phyloP scores from a whole-genome alignment of 2,797 vertebrate genomes.

The Cirrhinus mrigala region DNA sequence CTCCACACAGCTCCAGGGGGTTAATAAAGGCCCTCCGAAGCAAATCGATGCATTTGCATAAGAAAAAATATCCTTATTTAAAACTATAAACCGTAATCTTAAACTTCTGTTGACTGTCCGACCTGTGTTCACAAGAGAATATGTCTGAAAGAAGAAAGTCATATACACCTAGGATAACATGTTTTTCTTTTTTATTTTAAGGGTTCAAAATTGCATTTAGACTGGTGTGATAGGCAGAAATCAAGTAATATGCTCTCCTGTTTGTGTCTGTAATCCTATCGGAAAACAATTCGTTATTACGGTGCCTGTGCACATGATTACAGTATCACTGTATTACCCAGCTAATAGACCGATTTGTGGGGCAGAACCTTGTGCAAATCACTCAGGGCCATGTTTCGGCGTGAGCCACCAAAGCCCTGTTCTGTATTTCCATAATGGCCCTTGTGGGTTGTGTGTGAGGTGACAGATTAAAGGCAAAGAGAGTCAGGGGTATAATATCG shows the following conservation, averaged over 20 bases:
- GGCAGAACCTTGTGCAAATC: constrained; percentile 40
- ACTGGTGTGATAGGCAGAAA: background rate
- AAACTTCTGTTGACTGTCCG: too few relatives aligned
- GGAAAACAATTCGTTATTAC: constrained; percentile 25
- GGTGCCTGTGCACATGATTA: constrained; percentile 18
- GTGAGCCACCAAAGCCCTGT: constrained; percentile 16
- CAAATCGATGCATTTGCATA: too few relatives aligned
- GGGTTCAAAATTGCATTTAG: background rate
- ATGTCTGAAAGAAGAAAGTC: too few relatives aligned
- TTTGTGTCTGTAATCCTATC: background rate
- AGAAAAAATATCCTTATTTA: too few relatives aligned
- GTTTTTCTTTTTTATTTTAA: background rate
- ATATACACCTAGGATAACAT: background rate
- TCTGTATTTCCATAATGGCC: constrained; percentile 50
- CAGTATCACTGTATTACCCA: constrained; percentile 27
- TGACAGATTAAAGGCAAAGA: constrained; percentile 54
- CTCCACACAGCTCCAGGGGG: too few relatives aligned
- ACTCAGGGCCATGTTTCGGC: constrained; percentile 25
- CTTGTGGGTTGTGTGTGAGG: constrained; percentile 42
- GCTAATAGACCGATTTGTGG: constrained; percentile 31
- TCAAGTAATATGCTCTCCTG: background rate
- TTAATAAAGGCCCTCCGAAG: too few relatives aligned
- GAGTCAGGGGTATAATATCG: constrained; percentile 58
- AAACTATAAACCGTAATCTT: too few relatives aligned
- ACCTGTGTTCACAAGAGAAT: too few relatives aligned